Conservation (phyloP, 2,888 invertebrate species). For the Eugnorisma glareosa region DNA sequence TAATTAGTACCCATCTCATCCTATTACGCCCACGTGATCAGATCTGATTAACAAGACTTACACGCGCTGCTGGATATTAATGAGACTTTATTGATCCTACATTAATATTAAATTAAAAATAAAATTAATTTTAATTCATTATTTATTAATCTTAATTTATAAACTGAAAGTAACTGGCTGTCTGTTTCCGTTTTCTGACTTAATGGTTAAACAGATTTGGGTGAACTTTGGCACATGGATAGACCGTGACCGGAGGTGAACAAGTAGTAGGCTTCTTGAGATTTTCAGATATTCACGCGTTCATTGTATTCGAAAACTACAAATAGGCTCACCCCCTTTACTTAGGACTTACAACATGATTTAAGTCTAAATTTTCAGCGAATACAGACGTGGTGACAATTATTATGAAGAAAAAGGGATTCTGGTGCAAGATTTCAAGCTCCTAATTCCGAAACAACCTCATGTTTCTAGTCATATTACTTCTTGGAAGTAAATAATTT, state of each 20-base stretch:
- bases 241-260: not conserved
- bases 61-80: not conserved
- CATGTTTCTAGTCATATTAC: not conserved
- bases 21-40: not conserved
- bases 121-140: too few species aligned
- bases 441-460: not conserved
- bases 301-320: too few species aligned
- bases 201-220: not conserved
- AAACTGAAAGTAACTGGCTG: not conserved
- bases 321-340: too few species aligned
- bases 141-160: too few species aligned
- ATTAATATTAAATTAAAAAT: not conserved
- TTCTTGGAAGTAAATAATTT: not conserved
- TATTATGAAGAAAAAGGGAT: too few species aligned
- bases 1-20: not conserved
- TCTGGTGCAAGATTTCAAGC: not conserved
- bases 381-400: not conserved
- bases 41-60: slow-evolving; percentile 2
- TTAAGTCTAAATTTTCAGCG: not conserved
- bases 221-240: not conserved
- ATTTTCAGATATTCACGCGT: too few species aligned
- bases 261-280: too few species aligned
- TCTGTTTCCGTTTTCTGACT: not conserved
- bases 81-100: not conserved
- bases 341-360: not conserved